Conservation (phyloP, 2,797 vertebrate species). For the Fistularia commersonii region DNA sequence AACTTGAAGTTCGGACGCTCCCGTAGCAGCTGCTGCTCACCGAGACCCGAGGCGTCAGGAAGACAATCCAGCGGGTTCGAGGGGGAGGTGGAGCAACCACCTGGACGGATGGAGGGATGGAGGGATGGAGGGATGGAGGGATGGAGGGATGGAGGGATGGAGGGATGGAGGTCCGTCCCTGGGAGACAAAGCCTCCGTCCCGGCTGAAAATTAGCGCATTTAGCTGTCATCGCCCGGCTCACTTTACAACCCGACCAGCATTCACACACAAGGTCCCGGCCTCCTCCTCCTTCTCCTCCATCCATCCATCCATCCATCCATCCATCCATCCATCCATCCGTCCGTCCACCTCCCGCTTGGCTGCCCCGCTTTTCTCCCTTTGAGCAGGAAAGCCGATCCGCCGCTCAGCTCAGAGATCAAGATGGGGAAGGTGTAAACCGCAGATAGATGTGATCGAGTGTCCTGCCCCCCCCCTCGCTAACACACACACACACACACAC, state of each 20-base stretch:
- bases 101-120: no score
- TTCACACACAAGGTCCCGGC: conserved; percentile 82
- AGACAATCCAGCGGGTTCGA: no score
- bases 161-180: conserved; percentile 82
- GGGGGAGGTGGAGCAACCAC: no score
- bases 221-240: conserved; percentile 98
- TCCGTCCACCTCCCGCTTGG: conserved; percentile 44
- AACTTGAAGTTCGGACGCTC: no score
- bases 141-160: no score
- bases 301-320: conserved; percentile 39
- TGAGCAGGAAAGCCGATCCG: conserved; percentile 84
- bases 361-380: conserved; percentile 74
- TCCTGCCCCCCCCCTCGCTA: no score
- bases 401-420: conserved; percentile 85
- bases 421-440: conserved; percentile 92
- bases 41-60: no score
- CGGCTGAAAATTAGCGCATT: conserved; percentile 98
- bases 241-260: conserved; percentile 89
- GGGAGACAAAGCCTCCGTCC: conserved; percentile 84
- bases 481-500: background rate
- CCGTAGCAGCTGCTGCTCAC: no score
- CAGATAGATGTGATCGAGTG: conserved; percentile 87
- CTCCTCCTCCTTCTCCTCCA: conserved; percentile 43
- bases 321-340: conserved; percentile 26
- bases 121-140: no score